A percentile compares a stretch with the other conserved stretches of the same genome.
Evolutionary conservation across 2,888 invertebrate species (phyloP).

Genomic region (Andrena hattorfiana): DNA sequence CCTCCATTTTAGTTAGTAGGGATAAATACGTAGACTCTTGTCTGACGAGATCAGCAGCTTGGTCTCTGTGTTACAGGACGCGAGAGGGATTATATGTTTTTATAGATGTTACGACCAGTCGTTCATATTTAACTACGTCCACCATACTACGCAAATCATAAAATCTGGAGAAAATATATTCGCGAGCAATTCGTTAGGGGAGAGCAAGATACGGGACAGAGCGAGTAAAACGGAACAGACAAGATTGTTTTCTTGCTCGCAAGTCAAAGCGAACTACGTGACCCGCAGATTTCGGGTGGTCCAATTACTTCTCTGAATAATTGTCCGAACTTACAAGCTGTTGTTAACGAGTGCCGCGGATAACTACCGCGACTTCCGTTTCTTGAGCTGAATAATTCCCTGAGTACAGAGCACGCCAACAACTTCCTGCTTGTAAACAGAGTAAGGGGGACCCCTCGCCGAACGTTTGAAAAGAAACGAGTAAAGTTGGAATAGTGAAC

Average conservation of each 20-base stretch:
- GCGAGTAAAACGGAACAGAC: not conserved
- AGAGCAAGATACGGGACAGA: not conserved
- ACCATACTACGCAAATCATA: too few relatives aligned
- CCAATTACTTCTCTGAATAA: constrained; percentile 73
- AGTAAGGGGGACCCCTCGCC: constrained; percentile 40
- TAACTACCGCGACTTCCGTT: constrained; percentile 70
- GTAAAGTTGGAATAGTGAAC: constrained; percentile 33
- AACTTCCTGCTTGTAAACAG: constrained; percentile 68
- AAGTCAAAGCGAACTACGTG: constrained; percentile 60
- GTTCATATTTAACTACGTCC: too few relatives aligned
- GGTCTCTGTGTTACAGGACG: not conserved
- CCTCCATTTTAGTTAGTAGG: constrained; percentile 1
- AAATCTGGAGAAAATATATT: not conserved
- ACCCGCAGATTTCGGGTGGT: constrained; percentile 61
- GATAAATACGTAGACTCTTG: not conserved
- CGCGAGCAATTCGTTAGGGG: not conserved
- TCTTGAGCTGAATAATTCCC: constrained; percentile 72
- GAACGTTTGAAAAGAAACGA: constrained; percentile 36
- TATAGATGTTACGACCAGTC: not conserved
- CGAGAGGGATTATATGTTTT: not conserved
- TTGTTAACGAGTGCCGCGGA: constrained; percentile 72
- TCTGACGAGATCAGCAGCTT: not conserved
- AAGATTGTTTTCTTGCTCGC: constrained; percentile 48
- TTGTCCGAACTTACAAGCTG: constrained; percentile 72
- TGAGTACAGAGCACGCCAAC: constrained; percentile 50